Conservation (phyloP, 1,140 invertebrate species). For the Cardiocondyla obscurior region DNA sequence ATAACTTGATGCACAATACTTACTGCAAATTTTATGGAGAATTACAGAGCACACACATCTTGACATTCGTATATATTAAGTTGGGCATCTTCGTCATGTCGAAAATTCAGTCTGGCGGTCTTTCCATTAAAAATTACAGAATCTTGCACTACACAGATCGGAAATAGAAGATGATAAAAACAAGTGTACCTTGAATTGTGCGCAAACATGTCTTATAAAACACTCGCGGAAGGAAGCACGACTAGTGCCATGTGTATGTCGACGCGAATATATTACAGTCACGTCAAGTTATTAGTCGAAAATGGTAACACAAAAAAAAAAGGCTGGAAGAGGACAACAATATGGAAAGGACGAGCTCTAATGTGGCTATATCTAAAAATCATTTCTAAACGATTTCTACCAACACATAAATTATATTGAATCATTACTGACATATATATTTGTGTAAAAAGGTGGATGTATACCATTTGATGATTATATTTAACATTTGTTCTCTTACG, state of each 20-base stretch:
- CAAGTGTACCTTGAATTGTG: slow-evolving; percentile 30
- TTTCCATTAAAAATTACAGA: slow-evolving; percentile 72
- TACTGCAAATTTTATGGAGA: slow-evolving; percentile 66
- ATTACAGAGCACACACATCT: slow-evolving; percentile 66
- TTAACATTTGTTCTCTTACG: not conserved
- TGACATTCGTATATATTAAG: slow-evolving; percentile 70
- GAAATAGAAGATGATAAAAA: slow-evolving; percentile 70
- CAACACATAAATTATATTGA: not conserved
- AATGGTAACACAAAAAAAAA: not conserved
- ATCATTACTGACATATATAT: slow-evolving; percentile 28
- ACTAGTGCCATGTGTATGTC: slow-evolving; percentile 5
- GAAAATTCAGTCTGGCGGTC: slow-evolving; percentile 67
- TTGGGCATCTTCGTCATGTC: slow-evolving; percentile 65
- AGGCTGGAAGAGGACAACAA: not conserved
- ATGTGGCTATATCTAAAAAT: slow-evolving; percentile 16
- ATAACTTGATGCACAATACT: slow-evolving; percentile 68
- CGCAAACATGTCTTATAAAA: slow-evolving; percentile 55
- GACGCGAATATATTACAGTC: not conserved
- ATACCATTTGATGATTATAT: slow-evolving; percentile 71
- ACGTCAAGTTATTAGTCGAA: slow-evolving; percentile 22
- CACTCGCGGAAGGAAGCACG: not conserved
- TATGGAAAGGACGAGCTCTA: not conserved
- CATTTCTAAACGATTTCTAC: slow-evolving; percentile 9
- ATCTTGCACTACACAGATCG: slow-evolving; percentile 73
- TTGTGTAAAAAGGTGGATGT: slow-evolving; percentile 73